A percentile compares a stretch with the other conserved stretches of the same genome.
Conservation (phyloP, 2,113 vertebrate species). For the Tiliqua scincoides region DNA sequence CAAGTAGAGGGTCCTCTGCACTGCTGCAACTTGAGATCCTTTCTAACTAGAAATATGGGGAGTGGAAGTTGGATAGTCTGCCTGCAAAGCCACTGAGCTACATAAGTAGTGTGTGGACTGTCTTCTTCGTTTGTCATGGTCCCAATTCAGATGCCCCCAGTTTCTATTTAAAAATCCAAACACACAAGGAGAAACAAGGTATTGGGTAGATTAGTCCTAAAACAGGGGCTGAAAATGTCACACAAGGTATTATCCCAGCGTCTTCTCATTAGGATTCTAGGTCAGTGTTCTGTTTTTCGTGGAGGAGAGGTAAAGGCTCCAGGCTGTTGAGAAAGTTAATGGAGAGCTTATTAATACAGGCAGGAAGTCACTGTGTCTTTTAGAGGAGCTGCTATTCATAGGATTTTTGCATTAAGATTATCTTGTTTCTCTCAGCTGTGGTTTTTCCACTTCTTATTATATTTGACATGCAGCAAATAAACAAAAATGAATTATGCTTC, state of each 20-base stretch:
- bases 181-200: too few relatives aligned
- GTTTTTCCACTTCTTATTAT: background rate
- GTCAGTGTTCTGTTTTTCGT: conserved; percentile 12
- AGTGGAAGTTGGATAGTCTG: too few relatives aligned
- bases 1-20: too few relatives aligned
- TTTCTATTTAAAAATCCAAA: too few relatives aligned
- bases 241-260: background rate
- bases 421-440: background rate
- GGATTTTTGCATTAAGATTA: conserved; percentile 2
- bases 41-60: too few relatives aligned
- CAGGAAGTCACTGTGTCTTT: conserved; percentile 3
- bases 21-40: too few relatives aligned
- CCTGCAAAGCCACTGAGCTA: too few relatives aligned
- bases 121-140: too few relatives aligned
- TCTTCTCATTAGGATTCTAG: conserved; percentile 20
- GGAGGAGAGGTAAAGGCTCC: conserved; percentile 5
- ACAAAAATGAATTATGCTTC: conserved; percentile 29
- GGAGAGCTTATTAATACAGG: background rate
- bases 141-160: too few relatives aligned
- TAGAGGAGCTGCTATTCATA: conserved; percentile 3
- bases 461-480: conserved; percentile 23
- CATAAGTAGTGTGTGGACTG: too few relatives aligned
- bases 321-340: conserved; percentile 14
- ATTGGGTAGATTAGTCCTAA: background rate
- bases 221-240: background rate